These are phyloP conservation scores for Rhinopomastus cyanomelas DNA, from an alignment of 2,113 vertebrate genomes.

Conservation along the genomic window DNA sequence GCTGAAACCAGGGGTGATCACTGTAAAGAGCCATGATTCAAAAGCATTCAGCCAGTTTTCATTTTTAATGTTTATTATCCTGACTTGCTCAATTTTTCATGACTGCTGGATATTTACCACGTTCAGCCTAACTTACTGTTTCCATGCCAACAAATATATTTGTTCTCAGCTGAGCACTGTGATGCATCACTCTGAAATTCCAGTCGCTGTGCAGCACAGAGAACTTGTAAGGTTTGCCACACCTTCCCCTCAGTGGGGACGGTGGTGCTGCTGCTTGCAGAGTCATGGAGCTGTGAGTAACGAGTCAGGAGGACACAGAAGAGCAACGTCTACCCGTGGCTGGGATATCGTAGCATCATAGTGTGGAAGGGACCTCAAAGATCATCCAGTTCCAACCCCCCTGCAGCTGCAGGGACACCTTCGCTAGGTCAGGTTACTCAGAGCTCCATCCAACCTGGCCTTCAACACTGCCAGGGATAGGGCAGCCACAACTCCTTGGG, in stretches of 20 bases:
- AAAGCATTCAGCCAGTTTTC: conserved; percentile 68
- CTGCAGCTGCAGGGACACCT: too few relatives aligned
- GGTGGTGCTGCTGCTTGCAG: background rate
- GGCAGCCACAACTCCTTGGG: too few relatives aligned
- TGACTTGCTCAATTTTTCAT: conserved; percentile 67
- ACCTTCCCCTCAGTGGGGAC: conserved; percentile 50
- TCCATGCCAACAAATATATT: conserved; percentile 75
- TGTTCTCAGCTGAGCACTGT: conserved; percentile 70
- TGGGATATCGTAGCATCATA: background rate
- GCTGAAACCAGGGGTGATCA: conserved; percentile 69
- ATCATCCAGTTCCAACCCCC: too few relatives aligned
- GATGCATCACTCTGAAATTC: conserved; percentile 59
- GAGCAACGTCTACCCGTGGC: background rate
- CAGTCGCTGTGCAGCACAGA: conserved; percentile 32
- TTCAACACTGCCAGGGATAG: too few relatives aligned
- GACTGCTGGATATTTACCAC: conserved; percentile 76
- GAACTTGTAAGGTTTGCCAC: conserved; percentile 53
- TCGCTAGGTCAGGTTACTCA: too few relatives aligned
- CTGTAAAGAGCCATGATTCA: conserved; percentile 70
- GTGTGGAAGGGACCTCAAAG: too few relatives aligned
- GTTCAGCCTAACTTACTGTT: conserved; percentile 69
- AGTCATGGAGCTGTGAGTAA: background rate
- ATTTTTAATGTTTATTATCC: conserved; percentile 73
- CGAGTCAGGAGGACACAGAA: background rate
- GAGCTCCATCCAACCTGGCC: too few relatives aligned